These are phyloP conservation scores for Drosophila nr. perissopoda DNA, from an alignment of 2,888 invertebrate genomes.

Conservation along the genomic window DNA sequence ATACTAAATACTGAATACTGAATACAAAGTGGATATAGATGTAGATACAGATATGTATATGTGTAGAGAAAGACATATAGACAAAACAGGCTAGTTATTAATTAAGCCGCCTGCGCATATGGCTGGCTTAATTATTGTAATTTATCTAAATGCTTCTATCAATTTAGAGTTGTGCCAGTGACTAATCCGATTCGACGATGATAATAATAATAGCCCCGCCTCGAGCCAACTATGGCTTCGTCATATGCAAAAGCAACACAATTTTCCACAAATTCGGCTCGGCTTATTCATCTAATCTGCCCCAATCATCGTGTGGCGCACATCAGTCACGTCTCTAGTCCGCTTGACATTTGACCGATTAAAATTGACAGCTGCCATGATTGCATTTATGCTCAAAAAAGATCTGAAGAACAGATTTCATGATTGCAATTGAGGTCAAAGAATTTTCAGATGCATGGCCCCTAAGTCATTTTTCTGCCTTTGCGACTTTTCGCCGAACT, in stretches of 20 bases:
- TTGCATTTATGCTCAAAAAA: slow-evolving; percentile 60
- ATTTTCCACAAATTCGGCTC: slow-evolving; percentile 39
- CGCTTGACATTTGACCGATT: slow-evolving; percentile 73
- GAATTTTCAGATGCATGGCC: slow-evolving; percentile 38
- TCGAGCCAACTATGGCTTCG: slow-evolving; percentile 20
- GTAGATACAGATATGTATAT: slow-evolving; percentile 18
- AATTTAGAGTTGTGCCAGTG: slow-evolving; percentile 41
- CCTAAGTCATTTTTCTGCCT: not conserved
- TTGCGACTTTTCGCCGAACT: slow-evolving; percentile 23
- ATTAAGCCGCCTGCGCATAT: slow-evolving; percentile 72
- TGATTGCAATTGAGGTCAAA: slow-evolving; percentile 32
- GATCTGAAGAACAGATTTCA: slow-evolving; percentile 51
- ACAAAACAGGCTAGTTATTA: slow-evolving; percentile 53
- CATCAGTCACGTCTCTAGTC: slow-evolving; percentile 52
- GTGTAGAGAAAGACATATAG: slow-evolving; percentile 3
- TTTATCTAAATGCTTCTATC: slow-evolving; percentile 72
- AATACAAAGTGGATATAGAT: slow-evolving; percentile 14
- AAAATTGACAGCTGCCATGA: slow-evolving; percentile 78
- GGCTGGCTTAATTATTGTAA: slow-evolving; percentile 72
- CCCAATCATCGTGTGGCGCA: slow-evolving; percentile 49
- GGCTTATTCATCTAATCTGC: slow-evolving; percentile 67
- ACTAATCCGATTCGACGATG: slow-evolving; percentile 42
- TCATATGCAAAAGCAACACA: slow-evolving; percentile 69
- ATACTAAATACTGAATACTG: slow-evolving; percentile 9
- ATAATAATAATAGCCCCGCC: slow-evolving; percentile 27